These are phyloP conservation scores for Cladopsammia gracilis DNA, from an alignment of 64 coral and sea anemone species.

Conservation along the genomic window DNA sequence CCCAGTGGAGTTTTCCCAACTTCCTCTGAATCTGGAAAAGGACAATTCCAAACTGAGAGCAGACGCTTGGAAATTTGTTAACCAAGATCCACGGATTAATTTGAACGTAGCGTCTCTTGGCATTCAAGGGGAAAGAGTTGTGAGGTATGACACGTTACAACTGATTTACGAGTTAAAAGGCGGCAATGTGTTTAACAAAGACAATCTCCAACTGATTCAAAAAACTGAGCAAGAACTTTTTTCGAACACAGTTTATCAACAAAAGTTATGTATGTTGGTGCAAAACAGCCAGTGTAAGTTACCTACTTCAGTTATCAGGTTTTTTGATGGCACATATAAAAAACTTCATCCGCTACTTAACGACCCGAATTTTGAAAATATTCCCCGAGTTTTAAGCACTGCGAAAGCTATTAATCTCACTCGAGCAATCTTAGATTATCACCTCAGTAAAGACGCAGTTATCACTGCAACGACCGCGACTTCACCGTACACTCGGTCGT, in stretches of 20 bases:
- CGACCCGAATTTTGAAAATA: slow-evolving; percentile 72
- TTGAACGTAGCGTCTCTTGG: not conserved
- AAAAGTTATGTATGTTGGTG: slow-evolving; percentile 31
- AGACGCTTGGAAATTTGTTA: slow-evolving; percentile 62
- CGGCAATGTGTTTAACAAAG: slow-evolving; percentile 53
- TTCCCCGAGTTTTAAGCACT: slow-evolving; percentile 34
- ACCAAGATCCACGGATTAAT: slow-evolving; percentile 16
- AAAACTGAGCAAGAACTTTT: slow-evolving; percentile 31
- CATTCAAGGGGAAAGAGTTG: slow-evolving; percentile 14
- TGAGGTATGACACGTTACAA: slow-evolving; percentile 26
- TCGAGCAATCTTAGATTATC: slow-evolving; percentile 12
- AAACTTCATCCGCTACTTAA: slow-evolving; percentile 23
- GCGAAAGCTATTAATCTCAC: slow-evolving; percentile 11
- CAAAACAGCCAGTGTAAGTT: not conserved
- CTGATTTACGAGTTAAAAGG: slow-evolving; percentile 58
- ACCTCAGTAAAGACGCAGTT: slow-evolving; percentile 47
- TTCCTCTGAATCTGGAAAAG: slow-evolving; percentile 52
- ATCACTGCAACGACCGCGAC: not conserved
- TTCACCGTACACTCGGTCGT: not conserved
- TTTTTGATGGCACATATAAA: slow-evolving; percentile 74
- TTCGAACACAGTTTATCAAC: slow-evolving; percentile 50
- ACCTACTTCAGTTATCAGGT: slow-evolving; percentile 69
- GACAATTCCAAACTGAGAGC: slow-evolving; percentile 35
- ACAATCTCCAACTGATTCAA: slow-evolving; percentile 50
- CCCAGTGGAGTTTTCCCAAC: slow-evolving; percentile 37